Evolutionary conservation across 2,888 invertebrate genomes (phyloP).

Genomic region (Apodemia zela): DNA sequence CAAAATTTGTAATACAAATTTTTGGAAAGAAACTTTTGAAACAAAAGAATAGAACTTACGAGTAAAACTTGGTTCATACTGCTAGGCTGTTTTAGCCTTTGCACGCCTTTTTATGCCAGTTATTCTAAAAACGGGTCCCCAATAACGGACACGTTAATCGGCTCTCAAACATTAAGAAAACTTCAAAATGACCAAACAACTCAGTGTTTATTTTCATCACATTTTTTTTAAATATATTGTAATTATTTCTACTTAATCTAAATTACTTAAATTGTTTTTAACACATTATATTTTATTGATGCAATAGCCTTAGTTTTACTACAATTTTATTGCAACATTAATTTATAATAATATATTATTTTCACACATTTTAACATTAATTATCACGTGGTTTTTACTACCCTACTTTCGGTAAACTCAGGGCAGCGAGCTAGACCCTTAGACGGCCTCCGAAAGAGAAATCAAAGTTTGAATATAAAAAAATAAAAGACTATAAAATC

Average conservation of each 20-base stretch:
- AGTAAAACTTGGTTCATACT: no score
- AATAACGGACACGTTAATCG: no score
- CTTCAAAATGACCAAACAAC: conserved; percentile 53
- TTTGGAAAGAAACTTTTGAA: no score
- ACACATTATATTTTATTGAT: conserved; percentile 38
- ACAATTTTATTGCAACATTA: conserved; percentile 44
- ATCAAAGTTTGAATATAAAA: conserved; percentile 4
- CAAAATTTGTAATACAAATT: no score
- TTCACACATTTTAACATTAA: conserved; percentile 25
- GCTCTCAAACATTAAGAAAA: conserved; percentile 24
- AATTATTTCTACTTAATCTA: conserved; percentile 27
- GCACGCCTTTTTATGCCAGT: no score
- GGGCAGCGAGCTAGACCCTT: neutral
- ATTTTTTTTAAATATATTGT: conserved; percentile 43
- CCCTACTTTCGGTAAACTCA: conserved; percentile 39
- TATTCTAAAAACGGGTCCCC: no score
- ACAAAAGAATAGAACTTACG: no score
- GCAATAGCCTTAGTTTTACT: conserved; percentile 50
- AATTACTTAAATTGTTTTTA: conserved; percentile 35
- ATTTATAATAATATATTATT: conserved; percentile 43
- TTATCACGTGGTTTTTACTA: conserved; percentile 71
- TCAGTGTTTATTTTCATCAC: conserved; percentile 70
- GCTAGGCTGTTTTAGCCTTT: no score
- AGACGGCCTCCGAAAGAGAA: conserved; percentile 7
- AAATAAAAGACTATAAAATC: neutral